Base-by-base conservation (phyloP, 2,113 vertebrate species). In the Turdus rufiventris region DNA sequence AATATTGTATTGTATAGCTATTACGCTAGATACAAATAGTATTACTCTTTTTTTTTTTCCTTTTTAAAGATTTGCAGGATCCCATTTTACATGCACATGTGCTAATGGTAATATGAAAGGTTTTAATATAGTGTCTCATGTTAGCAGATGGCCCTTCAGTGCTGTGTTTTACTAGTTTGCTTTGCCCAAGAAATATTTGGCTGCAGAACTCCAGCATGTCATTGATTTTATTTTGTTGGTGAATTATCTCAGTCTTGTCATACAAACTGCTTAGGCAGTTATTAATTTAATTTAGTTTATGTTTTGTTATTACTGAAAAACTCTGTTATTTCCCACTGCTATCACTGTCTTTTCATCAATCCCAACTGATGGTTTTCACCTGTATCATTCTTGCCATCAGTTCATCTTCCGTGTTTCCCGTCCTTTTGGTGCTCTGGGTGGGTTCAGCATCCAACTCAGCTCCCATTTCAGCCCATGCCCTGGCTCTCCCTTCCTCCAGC, bases 121-220 rank as follows among this genome's bases (percentile, higher is more conserved):
- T 77, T 91, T 76, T 86, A 85, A 80, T 71, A 63, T 6, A 89
- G 62, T 53, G 56, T 36, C 25, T 93, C 6, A 1, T 60, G 14
- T 80, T 57, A 97, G 79, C 90, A 95, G 90, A 95, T 84, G 51
- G 68, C 50, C 24, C 33, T 93, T 89, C 0, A 0, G 58, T 45
- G 18, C 34, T 73, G 62, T 45, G 36, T 43, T 85, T 88, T 93
- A 90, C 82, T 74, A 84, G 88, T 88, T 86, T 94, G 82, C 42
- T 96, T 95, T 93, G 85, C 63, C 43, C 63, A 76, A 85, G 56
- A 91, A 96, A 74, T 85, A 91, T 25, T 43, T 95, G 85, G 88
- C 92, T 71, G 71, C 73, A 95, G 57, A 94, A 88, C 61, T 54
- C n/a, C 61, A 93, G 68, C 48, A 78, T 21, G 76, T 61, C 57